phyloP scores from a whole-genome alignment of 2,888 invertebrate genomes.

The Megamerina dolium region DNA sequence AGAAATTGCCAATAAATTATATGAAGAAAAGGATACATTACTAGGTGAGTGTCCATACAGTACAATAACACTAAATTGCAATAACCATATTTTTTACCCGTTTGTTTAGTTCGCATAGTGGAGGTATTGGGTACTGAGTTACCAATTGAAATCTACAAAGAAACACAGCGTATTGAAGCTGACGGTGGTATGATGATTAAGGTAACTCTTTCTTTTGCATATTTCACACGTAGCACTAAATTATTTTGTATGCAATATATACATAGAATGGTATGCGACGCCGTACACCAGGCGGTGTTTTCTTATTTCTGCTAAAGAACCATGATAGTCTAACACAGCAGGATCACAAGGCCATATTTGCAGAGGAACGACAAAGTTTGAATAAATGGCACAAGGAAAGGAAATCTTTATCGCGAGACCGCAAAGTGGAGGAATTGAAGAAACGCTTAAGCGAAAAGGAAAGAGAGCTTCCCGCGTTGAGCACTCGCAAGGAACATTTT shows the following conservation, averaged over 20 bases:
- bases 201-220: slow-evolving; percentile 52
- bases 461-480: slow-evolving; percentile 39
- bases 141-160: slow-evolving; percentile 67
- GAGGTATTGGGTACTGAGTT: slow-evolving; percentile 65
- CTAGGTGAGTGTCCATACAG: slow-evolving; percentile 63
- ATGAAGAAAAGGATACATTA: slow-evolving; percentile 67
- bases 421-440: slow-evolving; percentile 63
- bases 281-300: slow-evolving; percentile 82
- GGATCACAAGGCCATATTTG: slow-evolving; percentile 63
- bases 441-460: slow-evolving; percentile 53
- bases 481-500: slow-evolving; percentile 36
- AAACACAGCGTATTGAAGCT: slow-evolving; percentile 75
- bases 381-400: slow-evolving; percentile 55
- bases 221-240: neutral
- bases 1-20: slow-evolving; percentile 68
- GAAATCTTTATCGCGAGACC: slow-evolving; percentile 55
- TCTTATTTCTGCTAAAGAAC: slow-evolving; percentile 71
- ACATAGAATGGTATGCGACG: slow-evolving; percentile 64
- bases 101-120: slow-evolving; percentile 55
- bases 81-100: neutral
- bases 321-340: slow-evolving; percentile 62
- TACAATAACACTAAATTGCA: neutral
- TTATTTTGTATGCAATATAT: neutral
- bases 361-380: slow-evolving; percentile 57
- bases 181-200: slow-evolving; percentile 82